A percentile compares a stretch with the other conserved stretches of the same genome.
Conservation (phyloP, 2,113 vertebrate species). For the Antigone vipio region DNA sequence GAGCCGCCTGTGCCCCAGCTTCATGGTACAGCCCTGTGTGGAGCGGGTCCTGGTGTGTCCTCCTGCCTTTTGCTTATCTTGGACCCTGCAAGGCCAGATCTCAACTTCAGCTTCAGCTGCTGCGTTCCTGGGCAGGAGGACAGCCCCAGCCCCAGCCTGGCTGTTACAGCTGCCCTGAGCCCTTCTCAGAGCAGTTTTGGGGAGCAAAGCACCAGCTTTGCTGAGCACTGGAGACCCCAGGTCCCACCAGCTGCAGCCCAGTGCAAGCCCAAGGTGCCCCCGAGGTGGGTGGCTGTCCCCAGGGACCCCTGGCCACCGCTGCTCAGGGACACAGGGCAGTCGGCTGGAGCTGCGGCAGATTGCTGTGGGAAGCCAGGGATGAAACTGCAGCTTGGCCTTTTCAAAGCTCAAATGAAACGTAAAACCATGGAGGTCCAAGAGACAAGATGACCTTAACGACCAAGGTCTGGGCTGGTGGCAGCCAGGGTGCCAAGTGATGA, state of each 20-base stretch:
- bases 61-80: neutral
- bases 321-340: accelerated
- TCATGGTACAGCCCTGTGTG: accelerated
- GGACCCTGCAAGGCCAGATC: neutral
- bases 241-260: neutral
- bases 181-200: neutral
- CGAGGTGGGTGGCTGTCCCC: accelerated
- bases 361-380: neutral
- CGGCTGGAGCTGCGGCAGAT: neutral
- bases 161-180: neutral
- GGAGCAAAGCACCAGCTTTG: neutral
- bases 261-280: neutral
- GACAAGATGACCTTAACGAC: neutral
- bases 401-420: neutral
- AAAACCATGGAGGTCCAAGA: neutral
- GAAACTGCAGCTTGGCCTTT: neutral
- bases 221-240: neutral
- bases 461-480: neutral
- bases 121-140: neutral
- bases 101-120: neutral
- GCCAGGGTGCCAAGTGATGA: accelerated
- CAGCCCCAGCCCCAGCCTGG: neutral
- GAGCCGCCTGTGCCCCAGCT: accelerated
- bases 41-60: neutral
- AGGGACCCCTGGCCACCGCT: neutral